Conservation (phyloP, 2,113 vertebrate genomes). For the Pandion haliaetus region DNA sequence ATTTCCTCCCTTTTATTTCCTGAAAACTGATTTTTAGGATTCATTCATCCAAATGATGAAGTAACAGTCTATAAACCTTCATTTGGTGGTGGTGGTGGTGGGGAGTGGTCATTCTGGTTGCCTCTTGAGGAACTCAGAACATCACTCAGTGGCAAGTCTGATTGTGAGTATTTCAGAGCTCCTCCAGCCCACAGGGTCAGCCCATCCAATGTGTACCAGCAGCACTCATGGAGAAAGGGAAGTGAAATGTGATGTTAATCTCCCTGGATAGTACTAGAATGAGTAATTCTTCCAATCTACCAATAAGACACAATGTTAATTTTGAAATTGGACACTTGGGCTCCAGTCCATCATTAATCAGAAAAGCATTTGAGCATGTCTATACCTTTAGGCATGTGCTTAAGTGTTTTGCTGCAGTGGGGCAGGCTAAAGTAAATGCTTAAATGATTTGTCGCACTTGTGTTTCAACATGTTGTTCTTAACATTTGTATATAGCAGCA, state of each 20-base stretch:
- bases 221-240: not conserved
- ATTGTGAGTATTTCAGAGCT: not conserved
- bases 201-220: not conserved
- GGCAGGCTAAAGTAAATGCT: constrained; percentile 4
- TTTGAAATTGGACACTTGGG: constrained; percentile 50
- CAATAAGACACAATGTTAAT: not conserved
- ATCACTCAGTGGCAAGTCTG: not conserved
- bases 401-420: constrained; percentile 31
- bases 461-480: not conserved
- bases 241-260: not conserved
- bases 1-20: not conserved
- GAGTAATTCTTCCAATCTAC: constrained; percentile 37
- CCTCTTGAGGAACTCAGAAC: not conserved
- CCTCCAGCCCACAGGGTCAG: not conserved
- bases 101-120: not conserved
- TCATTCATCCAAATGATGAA: not conserved
- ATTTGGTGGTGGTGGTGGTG: no score
- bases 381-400: constrained; percentile 27
- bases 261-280: not conserved
- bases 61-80: not conserved
- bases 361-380: constrained; percentile 23
- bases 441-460: not conserved
- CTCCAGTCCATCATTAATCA: constrained; percentile 28
- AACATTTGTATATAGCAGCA: not conserved
- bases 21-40: not conserved